Conservation (phyloP, 2,797 vertebrate genomes). For the Gymnothorax javanicus region DNA sequence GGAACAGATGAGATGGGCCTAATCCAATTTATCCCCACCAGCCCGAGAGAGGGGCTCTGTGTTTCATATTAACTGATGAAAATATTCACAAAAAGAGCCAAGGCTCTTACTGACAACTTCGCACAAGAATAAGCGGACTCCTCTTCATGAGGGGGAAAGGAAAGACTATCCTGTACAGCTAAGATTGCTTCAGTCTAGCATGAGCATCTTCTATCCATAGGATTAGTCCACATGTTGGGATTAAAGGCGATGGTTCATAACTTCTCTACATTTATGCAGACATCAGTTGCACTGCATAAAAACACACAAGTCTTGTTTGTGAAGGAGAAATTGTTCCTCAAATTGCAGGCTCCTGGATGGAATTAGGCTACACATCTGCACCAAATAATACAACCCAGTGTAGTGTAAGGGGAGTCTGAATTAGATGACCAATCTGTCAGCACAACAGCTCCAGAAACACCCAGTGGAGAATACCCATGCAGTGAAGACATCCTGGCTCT, state of each 20-base stretch:
- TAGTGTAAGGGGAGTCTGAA: not conserved
- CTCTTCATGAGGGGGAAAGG: not conserved
- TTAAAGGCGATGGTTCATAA: not conserved
- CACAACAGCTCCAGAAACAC: not conserved
- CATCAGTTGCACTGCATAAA: not conserved
- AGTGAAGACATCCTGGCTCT: not conserved
- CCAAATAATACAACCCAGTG: not conserved
- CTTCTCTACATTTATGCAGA: not conserved
- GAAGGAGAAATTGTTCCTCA: not conserved
- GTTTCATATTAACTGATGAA: slow-evolving; percentile 3
- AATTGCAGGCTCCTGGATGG: not conserved
- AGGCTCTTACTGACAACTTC: not conserved
- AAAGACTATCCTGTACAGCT: not conserved
- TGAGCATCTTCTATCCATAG: not conserved
- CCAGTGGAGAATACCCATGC: not conserved
- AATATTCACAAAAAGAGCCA: not conserved
- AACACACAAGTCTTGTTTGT: too few relatives aligned
- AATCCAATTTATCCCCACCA: not conserved
- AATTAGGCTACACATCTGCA: not conserved
- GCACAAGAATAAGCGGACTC: not conserved
- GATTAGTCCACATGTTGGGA: not conserved
- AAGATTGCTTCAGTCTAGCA: not conserved
- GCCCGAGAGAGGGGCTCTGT: not conserved
- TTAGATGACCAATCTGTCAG: slow-evolving; percentile 6
- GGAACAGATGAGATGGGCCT: not conserved